phyloP scores from a whole-genome alignment of 2,797 vertebrate genomes.

The Perodicticus potto region DNA sequence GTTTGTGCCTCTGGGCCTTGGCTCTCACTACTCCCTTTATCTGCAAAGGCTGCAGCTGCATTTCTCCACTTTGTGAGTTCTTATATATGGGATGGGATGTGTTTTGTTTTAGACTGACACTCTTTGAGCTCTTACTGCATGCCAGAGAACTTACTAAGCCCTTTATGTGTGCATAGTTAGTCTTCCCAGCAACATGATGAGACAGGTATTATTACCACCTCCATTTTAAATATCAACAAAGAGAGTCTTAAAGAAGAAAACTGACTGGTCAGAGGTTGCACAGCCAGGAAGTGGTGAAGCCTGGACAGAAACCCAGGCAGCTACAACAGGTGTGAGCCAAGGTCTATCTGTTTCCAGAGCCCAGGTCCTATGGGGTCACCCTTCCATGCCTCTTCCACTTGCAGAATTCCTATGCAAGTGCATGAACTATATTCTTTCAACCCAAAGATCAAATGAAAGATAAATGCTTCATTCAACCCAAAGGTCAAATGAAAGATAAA shows the following conservation, averaged over 20 bases:
- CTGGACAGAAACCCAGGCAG: background rate
- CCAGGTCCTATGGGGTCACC: background rate
- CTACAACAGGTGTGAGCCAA: background rate
- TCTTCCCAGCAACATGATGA: background rate
- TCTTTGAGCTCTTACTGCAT: background rate
- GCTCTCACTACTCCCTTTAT: background rate
- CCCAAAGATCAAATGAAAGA: background rate
- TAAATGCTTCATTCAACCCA: background rate
- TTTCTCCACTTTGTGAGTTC: slow-evolving; percentile 20
- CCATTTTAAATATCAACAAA: background rate
- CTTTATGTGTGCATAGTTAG: background rate
- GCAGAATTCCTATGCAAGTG: background rate
- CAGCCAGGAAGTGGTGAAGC: background rate
- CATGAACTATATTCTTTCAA: background rate
- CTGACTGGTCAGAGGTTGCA: background rate
- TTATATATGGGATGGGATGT: background rate
- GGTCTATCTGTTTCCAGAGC: background rate
- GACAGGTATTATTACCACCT: background rate
- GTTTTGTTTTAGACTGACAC: slow-evolving; percentile 32
- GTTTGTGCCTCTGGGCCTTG: background rate
- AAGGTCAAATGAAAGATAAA: too few relatives aligned
- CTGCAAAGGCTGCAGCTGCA: background rate
- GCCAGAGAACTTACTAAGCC: background rate
- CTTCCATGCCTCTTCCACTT: background rate
- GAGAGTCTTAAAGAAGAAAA: background rate